Base-by-base conservation (phyloP, 2,113 vertebrate genomes). In the Percopsis transmontana region DNA sequence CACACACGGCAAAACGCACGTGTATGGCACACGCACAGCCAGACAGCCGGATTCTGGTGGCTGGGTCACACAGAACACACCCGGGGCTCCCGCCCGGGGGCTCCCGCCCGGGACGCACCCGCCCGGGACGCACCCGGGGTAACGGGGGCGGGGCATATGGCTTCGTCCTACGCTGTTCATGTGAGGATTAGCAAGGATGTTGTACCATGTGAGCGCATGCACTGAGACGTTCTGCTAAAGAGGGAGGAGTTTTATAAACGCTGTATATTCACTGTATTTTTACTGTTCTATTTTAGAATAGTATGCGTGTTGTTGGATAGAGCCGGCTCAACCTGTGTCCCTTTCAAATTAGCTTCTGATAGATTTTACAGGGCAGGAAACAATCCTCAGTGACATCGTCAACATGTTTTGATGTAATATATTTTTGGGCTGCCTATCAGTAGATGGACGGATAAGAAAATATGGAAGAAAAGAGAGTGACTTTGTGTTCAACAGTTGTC, bases 391-490 rank as follows among this genome's bases (percentile, higher is more conserved):
- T 12, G 5, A 19, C 50, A 45, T 33, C 58, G 27, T 16, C 27
- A 19, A 18, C 10, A 15, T 16, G 59, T 39, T 4, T 23, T 12
- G 20, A 21, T 1, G 33, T 16, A n/a, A 19, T 48, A 47, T 45
- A 39, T 48, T 65, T 50, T n/a, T 55, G 58, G 74, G 76, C 82
- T 84, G 83, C 80, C 76, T 74, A 66, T 63, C 19, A 45, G 56
- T 10, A 66, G 58, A 71, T 48, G 78, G 59, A 76, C 18, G 38
- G 52, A 77, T 57, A 11, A 42, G 48, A 38, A 72, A 74, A 69
- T 53, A 64, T 63, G 73, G 80, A 85, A 80, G 77, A 78, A 80
- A 74, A 81, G 82, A 78, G 50, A 69, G 68, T 52, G 66, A 51
- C 56, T 50, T 67, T 74, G 48, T 80, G 74, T 75, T 61, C 51